A percentile compares a stretch with the other conserved stretches of the same genome.
phyloP scores from a whole-genome alignment of 2,888 invertebrate genomes.

The Harpalus rufipes region DNA sequence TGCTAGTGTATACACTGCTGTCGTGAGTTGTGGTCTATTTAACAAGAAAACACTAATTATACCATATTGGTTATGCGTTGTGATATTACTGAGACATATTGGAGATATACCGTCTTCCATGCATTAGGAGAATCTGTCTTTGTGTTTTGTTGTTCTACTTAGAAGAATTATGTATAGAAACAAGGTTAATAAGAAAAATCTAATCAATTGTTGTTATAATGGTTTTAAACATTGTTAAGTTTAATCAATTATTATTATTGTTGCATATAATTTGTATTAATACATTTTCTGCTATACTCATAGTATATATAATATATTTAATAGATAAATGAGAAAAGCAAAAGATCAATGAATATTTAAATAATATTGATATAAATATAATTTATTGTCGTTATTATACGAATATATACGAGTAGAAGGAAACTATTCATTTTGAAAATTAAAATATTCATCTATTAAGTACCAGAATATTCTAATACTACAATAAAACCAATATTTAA shows the following conservation, averaged over 20 bases:
- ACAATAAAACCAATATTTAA: not conserved
- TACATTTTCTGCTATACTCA: not conserved
- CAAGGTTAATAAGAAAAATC: not conserved
- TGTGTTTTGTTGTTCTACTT: not conserved
- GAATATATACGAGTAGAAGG: not conserved
- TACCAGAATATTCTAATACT: not conserved
- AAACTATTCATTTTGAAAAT: not conserved
- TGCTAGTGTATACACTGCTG: constrained; percentile 12
- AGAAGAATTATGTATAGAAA: not conserved
- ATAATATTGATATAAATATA: not conserved
- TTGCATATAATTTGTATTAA: not conserved
- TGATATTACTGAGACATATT: constrained; percentile 12
- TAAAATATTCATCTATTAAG: not conserved
- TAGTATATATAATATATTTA: not conserved
- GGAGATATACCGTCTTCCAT: not conserved
- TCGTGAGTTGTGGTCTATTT: constrained; percentile 23
- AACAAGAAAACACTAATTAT: not conserved
- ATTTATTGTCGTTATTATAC: not conserved
- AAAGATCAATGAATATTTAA: not conserved
- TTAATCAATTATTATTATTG: not conserved
- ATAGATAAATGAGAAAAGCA: too few relatives aligned
- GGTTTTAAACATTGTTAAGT: not conserved
- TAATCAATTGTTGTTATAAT: not conserved
- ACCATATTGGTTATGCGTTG: constrained; percentile 14
- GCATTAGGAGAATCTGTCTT: not conserved